Evolutionary conservation across 2,797 vertebrate genomes (phyloP).

Genomic region (Hipposideros larvatus): DNA sequence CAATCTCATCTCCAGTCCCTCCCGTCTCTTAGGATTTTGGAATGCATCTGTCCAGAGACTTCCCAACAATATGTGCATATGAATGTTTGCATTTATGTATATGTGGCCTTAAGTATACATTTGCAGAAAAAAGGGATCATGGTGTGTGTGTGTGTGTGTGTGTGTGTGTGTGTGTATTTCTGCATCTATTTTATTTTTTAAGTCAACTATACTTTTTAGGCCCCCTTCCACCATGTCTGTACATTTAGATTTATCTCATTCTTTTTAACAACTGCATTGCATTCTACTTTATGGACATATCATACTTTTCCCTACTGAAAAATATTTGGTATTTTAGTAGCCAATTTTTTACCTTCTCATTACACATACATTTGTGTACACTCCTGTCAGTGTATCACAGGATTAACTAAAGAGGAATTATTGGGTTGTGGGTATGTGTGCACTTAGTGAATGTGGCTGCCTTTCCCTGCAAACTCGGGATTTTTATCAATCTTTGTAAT

Average conservation of each 20-base stretch:
- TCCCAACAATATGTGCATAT: not conserved
- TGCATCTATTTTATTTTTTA: not conserved
- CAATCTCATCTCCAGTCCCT: not conserved
- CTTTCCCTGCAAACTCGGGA: not conserved
- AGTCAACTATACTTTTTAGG: not conserved
- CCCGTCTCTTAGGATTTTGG: constrained; percentile 1
- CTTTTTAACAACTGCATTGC: not conserved
- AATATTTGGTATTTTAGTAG: not conserved
- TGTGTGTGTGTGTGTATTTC: not conserved
- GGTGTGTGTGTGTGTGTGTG: not conserved
- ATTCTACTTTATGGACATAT: not conserved
- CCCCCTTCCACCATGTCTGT: not conserved
- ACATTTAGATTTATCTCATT: constrained; percentile 17
- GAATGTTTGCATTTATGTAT: not conserved
- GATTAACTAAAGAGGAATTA: not conserved
- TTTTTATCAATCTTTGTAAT: constrained; percentile 25
- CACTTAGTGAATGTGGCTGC: not conserved
- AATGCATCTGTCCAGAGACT: not conserved
- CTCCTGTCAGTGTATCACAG: not conserved
- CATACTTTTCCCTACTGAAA: not conserved
- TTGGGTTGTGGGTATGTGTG: not conserved
- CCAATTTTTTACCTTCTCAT: not conserved
- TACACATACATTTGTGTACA: not conserved
- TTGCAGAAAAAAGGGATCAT: not conserved
- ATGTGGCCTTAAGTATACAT: not conserved